Evolutionary conservation across 2,113 vertebrate species (phyloP).

Genomic region (Ailuropoda melanoleuca): DNA sequence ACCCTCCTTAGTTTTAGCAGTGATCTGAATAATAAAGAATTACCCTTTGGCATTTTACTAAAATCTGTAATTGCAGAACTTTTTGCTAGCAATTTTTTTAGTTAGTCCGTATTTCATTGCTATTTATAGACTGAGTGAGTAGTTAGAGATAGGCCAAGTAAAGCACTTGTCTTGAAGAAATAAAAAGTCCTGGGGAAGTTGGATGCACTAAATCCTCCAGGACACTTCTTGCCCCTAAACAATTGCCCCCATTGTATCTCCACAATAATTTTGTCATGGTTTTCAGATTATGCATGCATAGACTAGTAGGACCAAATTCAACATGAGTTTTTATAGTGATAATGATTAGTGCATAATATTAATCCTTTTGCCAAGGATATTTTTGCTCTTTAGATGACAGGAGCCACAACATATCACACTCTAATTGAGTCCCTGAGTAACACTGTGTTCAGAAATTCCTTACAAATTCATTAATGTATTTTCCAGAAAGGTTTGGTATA

Average conservation of each 20-base stretch:
- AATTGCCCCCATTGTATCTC: not conserved
- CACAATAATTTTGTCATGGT: not conserved
- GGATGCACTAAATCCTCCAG: not conserved
- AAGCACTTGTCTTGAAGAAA: not conserved
- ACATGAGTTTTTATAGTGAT: not conserved
- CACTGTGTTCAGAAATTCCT: constrained; percentile 20
- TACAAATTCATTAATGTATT: constrained; percentile 50
- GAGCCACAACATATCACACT: not conserved
- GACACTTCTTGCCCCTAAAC: not conserved
- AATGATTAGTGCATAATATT: not conserved
- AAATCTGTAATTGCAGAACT: not conserved
- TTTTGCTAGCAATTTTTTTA: not conserved
- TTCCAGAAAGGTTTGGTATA: constrained; percentile 44
- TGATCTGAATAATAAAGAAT: not conserved
- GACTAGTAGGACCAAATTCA: not conserved
- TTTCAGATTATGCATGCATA: not conserved
- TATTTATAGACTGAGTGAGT: not conserved
- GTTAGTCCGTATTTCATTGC: not conserved
- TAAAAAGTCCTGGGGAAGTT: not conserved
- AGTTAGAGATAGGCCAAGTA: not conserved
- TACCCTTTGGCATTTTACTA: not conserved
- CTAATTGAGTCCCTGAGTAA: not conserved
- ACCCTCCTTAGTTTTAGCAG: not conserved
- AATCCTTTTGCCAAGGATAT: not conserved
- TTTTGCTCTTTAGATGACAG: constrained; percentile 5